Conservation (phyloP, 2,113 vertebrate species). For the Murina feae region DNA sequence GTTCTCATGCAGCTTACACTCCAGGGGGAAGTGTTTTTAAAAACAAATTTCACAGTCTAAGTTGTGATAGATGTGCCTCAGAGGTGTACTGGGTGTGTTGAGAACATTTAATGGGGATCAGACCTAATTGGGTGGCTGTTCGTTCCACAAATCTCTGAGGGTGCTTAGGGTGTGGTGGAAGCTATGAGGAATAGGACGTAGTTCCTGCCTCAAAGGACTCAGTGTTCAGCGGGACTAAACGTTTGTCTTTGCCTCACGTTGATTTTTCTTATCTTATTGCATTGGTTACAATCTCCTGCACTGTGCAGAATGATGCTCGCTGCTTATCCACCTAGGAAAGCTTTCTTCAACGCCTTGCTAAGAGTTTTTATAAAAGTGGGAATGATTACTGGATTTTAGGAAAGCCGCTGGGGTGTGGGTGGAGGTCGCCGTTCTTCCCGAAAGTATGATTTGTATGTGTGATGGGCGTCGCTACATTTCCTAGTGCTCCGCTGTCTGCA, state of each 20-base stretch:
- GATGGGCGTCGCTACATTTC: not conserved
- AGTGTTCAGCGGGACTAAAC: not conserved
- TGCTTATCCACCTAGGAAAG: not conserved
- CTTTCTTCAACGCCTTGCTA: not conserved
- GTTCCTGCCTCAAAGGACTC: not conserved
- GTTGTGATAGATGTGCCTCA: not conserved
- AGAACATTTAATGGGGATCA: not conserved
- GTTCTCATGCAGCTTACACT: not conserved
- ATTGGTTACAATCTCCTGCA: not conserved
- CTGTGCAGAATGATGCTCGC: not conserved
- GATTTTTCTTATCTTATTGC: slow-evolving; percentile 47
- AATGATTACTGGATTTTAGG: not conserved
- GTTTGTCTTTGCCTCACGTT: not conserved
- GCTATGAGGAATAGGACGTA: rapidly evolving
- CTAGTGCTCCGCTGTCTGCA: not conserved
- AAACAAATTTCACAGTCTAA: not conserved
- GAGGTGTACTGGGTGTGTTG: not conserved
- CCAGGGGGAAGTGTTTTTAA: not conserved
- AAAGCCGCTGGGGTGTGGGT: not conserved
- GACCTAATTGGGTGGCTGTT: not conserved
- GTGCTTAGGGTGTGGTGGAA: not conserved
- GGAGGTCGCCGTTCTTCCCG: not conserved
- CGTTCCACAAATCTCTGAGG: not conserved
- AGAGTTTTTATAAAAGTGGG: not conserved
- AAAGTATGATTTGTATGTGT: not conserved